Evolutionary conservation across 2,113 vertebrate species (phyloP).

Genomic region (Cochlearius cochlearius): DNA sequence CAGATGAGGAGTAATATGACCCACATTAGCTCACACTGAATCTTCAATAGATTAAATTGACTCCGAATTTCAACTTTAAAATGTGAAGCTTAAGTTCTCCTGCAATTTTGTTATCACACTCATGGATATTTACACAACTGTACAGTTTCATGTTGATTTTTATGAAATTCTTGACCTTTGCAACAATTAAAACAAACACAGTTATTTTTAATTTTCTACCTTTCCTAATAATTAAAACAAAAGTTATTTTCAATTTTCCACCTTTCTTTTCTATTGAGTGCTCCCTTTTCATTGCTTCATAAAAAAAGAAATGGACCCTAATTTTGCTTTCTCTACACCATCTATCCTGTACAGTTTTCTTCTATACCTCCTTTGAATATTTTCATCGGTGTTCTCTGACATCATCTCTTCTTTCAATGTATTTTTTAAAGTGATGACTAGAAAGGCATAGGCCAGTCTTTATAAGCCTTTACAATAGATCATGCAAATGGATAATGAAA

Average conservation of each 20-base stretch:
- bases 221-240: neutral
- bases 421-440: neutral
- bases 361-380: neutral
- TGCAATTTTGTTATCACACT: neutral
- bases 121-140: neutral
- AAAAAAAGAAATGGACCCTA: neutral
- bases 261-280: neutral
- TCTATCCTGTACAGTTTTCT: neutral
- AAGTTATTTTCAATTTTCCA: neutral
- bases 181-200: neutral
- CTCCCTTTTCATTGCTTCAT: neutral
- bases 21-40: neutral
- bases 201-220: neutral
- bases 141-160: neutral
- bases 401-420: neutral
- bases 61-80: neutral
- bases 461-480: neutral
- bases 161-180: neutral
- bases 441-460: neutral
- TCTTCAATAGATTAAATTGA: neutral
- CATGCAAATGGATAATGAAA: neutral
- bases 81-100: neutral
- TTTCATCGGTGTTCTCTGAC: neutral
- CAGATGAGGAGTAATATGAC: neutral
- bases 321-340: neutral